A percentile compares a stretch with the other conserved stretches of the same genome.
Evolutionary conservation across 2,888 invertebrate species (phyloP).

Genomic region (Congeria kusceri): DNA sequence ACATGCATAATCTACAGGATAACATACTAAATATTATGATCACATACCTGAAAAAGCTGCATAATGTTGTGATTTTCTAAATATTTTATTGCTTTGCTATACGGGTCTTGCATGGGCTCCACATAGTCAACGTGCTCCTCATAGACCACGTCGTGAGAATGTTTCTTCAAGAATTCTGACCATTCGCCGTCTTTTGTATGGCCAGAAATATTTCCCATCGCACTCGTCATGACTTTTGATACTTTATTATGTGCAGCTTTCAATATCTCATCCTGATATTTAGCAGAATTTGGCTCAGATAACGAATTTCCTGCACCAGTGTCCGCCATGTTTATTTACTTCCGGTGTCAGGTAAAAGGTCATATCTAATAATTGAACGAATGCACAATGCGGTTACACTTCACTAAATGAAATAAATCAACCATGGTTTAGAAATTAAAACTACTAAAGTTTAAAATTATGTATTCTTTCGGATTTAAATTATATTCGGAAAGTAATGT

Average conservation of each 20-base stretch:
- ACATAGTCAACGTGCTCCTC: slow-evolving; percentile 66
- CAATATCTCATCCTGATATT: slow-evolving; percentile 27
- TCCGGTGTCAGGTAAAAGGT: slow-evolving; percentile 59
- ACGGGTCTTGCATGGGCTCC: slow-evolving; percentile 80
- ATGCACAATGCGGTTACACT: too few relatives aligned
- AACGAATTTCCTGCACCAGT: background rate
- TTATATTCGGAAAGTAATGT: too few relatives aligned
- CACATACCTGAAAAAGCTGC: slow-evolving; percentile 80
- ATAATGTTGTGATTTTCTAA: slow-evolving; percentile 81
- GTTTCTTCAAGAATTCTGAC: slow-evolving; percentile 15
- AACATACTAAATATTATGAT: background rate
- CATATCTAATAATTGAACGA: too few relatives aligned
- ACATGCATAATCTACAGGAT: background rate
- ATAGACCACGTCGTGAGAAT: background rate
- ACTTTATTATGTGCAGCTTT: slow-evolving; percentile 64
- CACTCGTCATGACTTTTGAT: slow-evolving; percentile 62
- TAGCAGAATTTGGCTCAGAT: background rate
- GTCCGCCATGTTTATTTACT: slow-evolving; percentile 64
- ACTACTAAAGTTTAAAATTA: too few relatives aligned
- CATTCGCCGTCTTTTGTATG: slow-evolving; percentile 19
- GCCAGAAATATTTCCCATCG: slow-evolving; percentile 49
- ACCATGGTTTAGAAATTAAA: too few relatives aligned
- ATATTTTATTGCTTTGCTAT: slow-evolving; percentile 80
- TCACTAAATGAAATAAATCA: too few relatives aligned
- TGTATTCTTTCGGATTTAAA: too few relatives aligned